phyloP scores from a whole-genome alignment of 37 sponge, comb jelly and placozoan genomes.

The Halichondria panicea region DNA sequence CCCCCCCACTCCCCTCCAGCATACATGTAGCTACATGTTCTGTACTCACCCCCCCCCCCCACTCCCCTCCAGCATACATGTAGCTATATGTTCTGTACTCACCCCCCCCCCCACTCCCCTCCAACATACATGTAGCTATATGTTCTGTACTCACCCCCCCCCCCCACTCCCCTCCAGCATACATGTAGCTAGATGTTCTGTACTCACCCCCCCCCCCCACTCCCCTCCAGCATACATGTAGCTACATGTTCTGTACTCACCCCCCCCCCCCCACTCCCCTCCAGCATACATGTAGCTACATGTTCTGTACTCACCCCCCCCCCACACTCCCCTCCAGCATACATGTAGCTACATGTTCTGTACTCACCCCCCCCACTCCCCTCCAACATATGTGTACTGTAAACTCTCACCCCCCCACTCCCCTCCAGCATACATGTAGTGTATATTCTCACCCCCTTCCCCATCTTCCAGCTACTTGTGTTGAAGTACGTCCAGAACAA shows the following conservation, averaged over 20 bases:
- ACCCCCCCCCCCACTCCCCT: background rate
- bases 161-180: background rate
- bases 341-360: background rate
- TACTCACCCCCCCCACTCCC: no score
- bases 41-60: slow-evolving; percentile 5
- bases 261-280: background rate
- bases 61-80: background rate
- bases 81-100: background rate
- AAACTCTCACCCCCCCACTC: no score
- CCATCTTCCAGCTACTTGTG: slow-evolving; percentile 62
- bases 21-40: no score
- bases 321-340: no score
- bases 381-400: no score
- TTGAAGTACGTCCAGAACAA: slow-evolving; percentile 96
- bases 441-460: background rate
- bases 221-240: no score
- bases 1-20: background rate
- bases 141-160: background rate
- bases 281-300: no score
- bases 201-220: no score
- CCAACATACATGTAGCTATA: background rate
- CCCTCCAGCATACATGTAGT: no score
- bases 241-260: slow-evolving; percentile 5
- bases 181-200: no score
- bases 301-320: no score